Base-by-base conservation (phyloP, 2,113 vertebrate species). In the Excalfactoria chinensis region DNA sequence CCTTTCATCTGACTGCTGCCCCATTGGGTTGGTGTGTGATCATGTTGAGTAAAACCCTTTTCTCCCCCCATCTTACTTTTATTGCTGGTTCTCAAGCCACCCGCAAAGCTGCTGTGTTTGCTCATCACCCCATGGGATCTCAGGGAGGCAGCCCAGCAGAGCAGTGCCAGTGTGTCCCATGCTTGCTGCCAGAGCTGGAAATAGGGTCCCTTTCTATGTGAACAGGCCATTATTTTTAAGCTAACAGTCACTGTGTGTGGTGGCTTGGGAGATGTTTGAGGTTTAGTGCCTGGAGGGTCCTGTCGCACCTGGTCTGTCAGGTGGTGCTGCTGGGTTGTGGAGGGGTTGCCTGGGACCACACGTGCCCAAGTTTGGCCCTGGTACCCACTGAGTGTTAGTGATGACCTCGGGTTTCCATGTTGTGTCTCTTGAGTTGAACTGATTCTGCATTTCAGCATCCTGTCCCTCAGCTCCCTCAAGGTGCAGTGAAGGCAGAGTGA, bases 401-500 rank as follows among this genome's bases (percentile, higher is more conserved):
- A 91, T 86, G 88, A 92, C 89, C 88, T 95, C 60, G 4, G n/a
- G 84, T 88, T 89, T 82, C 90, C 48, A 13, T 37, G 73, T 49
- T 7, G 59, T 77, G 2, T 25, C 7, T 3, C 41, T 59, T 77
- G 64, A 63, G 76, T 90, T 41, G 58, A 59, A 35, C 64, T 56
- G 46, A 84, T 93, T 74, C 86, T 93, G 86, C 55, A 0, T 91
- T 90, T 55, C 51, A 51, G 76, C 55, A 41, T 70, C 83, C 23
- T 28, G 35, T 10, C 35, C 51, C 63, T 23, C 49, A 17, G 4
- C 34, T 49, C 72, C 55, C 76, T 80, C 51, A 49, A 2, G 76
- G 28, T 9, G 69, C 49, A 21, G 62, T 1, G 32, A 95, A 82
- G 91, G 89, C 73, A 71, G 75, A 89, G 80, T 35, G 7, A 56